Percentiles rank a stretch among this genome's conserved stretches.
These are phyloP conservation scores for Troides aeacus DNA, from an alignment of 2,888 invertebrate genomes.

Conservation along the genomic window DNA sequence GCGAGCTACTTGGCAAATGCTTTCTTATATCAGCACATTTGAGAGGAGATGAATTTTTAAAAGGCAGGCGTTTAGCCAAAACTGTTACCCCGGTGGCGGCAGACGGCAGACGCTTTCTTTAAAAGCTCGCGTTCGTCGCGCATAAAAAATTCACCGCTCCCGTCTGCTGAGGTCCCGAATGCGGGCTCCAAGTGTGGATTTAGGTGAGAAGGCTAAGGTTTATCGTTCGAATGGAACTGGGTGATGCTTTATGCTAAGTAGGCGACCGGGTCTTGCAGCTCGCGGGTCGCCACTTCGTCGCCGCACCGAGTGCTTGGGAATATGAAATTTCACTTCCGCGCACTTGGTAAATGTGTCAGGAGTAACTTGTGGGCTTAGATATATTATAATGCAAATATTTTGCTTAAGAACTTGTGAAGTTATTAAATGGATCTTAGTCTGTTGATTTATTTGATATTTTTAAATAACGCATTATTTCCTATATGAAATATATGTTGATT, in stretches of 20 bases:
- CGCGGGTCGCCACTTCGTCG: constrained; percentile 8
- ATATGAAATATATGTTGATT: no score
- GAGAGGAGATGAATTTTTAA: constrained; percentile 3
- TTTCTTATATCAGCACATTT: background rate
- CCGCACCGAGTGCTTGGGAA: background rate
- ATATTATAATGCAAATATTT: background rate
- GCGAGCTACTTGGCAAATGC: background rate
- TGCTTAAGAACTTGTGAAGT: no score
- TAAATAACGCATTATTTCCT: no score
- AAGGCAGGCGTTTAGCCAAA: constrained; percentile 27
- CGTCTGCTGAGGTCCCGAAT: constrained; percentile 40
- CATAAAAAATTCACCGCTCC: constrained; percentile 57
- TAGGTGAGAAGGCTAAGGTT: constrained; percentile 53
- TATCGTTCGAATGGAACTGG: constrained; percentile 44
- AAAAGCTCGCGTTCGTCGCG: constrained; percentile 49
- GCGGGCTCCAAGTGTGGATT: constrained; percentile 42
- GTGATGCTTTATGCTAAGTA: constrained; percentile 51
- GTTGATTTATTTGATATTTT: no score
- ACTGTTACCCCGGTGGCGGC: constrained; percentile 15
- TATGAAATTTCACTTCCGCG: background rate
- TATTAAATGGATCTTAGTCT: no score
- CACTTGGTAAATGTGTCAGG: background rate
- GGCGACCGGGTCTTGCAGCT: constrained; percentile 47
- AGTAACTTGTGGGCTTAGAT: background rate
- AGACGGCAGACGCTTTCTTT: constrained; percentile 34